Conservation (phyloP, 2,888 invertebrate genomes). For the Eulithis prunata region DNA sequence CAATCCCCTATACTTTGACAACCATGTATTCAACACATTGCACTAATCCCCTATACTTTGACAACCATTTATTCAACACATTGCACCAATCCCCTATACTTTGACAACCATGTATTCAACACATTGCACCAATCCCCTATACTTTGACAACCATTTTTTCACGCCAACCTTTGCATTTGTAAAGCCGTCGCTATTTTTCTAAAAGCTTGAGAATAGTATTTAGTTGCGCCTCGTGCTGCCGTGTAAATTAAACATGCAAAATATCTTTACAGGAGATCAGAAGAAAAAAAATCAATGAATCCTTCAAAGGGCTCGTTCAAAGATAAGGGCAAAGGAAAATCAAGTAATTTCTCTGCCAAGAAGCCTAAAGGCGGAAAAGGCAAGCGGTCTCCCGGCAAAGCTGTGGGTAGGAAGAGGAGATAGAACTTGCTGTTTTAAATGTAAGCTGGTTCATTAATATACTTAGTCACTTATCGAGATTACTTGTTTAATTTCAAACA, state of each 20-base stretch:
- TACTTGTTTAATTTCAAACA: slow-evolving; percentile 10
- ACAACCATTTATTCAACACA: no score
- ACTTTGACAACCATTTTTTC: no score
- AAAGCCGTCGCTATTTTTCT: no score
- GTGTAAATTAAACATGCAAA: background rate
- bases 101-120: no score
- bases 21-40: no score
- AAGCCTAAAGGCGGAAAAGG: slow-evolving; percentile 89
- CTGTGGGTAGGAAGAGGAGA: slow-evolving; percentile 89
- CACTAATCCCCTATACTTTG: no score
- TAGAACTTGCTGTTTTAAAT: slow-evolving; percentile 51
- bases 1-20: no score
- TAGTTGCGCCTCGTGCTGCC: no score
- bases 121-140: no score
- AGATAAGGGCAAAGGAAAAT: slow-evolving; percentile 65
- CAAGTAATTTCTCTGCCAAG: slow-evolving; percentile 74
- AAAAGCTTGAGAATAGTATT: background rate
- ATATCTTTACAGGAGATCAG: slow-evolving; percentile 71
- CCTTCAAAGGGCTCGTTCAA: slow-evolving; percentile 65
- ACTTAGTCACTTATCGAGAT: slow-evolving; percentile 3
- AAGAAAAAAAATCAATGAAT: slow-evolving; percentile 78
- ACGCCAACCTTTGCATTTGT: no score
- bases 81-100: no score
- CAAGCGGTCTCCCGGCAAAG: slow-evolving; percentile 86
- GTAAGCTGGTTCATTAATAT: slow-evolving; percentile 13